Percentiles rank a stretch among this genome's conserved stretches.
Conservation (phyloP, 2,113 vertebrate species). For the Rhea americana region DNA sequence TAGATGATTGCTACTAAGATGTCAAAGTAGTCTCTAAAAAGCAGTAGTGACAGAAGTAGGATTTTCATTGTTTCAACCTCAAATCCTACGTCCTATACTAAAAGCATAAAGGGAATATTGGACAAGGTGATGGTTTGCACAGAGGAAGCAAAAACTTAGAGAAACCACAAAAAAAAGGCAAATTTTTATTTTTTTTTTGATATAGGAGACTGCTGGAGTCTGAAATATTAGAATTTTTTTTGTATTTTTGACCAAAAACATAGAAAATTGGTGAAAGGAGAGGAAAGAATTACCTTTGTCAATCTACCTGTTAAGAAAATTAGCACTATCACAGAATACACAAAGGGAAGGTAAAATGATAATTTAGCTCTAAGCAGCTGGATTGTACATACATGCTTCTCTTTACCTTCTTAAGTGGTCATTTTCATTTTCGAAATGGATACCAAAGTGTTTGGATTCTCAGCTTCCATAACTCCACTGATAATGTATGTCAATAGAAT, state of each 20-base stretch:
- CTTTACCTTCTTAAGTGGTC: neutral
- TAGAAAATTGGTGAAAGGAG: neutral
- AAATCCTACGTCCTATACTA: neutral
- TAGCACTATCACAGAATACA: neutral
- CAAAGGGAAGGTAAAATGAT: neutral
- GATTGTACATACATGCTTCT: neutral
- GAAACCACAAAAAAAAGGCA: neutral
- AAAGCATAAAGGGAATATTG: neutral
- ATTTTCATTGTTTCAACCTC: neutral
- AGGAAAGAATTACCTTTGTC: neutral
- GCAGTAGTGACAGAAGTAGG: fast-evolving
- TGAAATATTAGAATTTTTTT: neutral
- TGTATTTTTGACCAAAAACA: neutral
- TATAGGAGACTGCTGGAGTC: neutral
- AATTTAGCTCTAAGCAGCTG: neutral
- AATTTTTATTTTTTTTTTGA: neutral
- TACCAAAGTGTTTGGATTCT: neutral
- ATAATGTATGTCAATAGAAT: neutral
- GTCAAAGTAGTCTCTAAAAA: neutral
- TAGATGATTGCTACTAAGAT: neutral
- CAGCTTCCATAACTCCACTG: neutral
- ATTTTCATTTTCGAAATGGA: neutral
- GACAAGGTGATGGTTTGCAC: neutral
- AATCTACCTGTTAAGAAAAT: neutral
- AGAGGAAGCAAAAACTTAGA: neutral